These are phyloP conservation scores for Hormiphora californensis DNA, from an alignment of 37 sponge, comb jelly and placozoan genomes.

Conservation along the genomic window DNA sequence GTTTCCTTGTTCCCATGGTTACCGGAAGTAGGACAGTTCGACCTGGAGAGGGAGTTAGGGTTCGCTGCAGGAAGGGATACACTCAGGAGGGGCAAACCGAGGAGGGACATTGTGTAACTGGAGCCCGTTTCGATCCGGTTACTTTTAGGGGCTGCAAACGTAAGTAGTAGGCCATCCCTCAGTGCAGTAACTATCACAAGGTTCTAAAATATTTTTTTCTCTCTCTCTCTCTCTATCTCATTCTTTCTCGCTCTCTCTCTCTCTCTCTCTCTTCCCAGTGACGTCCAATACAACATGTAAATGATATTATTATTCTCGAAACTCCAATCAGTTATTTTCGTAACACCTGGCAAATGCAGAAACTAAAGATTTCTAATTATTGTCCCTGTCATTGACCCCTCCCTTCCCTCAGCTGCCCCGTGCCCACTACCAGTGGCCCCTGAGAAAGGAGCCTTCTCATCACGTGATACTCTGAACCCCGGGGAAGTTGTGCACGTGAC, in stretches of 20 bases:
- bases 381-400: neutral
- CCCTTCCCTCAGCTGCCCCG: neutral
- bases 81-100: neutral
- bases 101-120: neutral
- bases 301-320: no score
- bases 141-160: neutral
- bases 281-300: no score
- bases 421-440: neutral
- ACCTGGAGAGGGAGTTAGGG: neutral
- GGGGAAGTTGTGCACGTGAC: neutral
- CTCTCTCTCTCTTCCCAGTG: no score
- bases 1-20: neutral
- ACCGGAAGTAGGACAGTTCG: neutral
- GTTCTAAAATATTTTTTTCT: neutral
- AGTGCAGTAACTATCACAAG: neutral
- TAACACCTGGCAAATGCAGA: no score
- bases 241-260: neutral
- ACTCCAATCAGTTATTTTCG: no score
- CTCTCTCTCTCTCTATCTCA: neutral
- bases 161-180: neutral
- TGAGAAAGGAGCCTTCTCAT: neutral
- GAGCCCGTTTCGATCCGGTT: neutral
- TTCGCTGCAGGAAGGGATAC: neutral
- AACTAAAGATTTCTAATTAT: neutral
- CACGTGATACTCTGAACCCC: neutral